Conservation (phyloP, 2,797 vertebrate species). For the Rhadinocentrus ornatus region DNA sequence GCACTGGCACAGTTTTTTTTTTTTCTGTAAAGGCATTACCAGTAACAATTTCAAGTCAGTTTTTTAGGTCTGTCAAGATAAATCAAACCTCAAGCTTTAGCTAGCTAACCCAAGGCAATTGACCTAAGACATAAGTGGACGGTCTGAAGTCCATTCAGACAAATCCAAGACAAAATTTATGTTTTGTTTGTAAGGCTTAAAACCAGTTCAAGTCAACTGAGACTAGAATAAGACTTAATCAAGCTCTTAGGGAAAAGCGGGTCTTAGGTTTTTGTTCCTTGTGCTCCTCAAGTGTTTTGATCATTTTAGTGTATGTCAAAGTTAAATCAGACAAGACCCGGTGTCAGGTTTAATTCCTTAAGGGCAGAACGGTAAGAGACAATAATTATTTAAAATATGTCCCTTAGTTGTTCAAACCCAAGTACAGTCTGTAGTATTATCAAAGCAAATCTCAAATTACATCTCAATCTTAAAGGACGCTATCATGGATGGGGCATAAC, state of each 20-base stretch:
- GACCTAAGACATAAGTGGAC: background rate
- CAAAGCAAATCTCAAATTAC: too few species aligned
- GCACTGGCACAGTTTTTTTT: background rate
- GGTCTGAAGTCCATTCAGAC: background rate
- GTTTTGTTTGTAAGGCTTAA: background rate
- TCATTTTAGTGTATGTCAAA: background rate
- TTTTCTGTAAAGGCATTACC: background rate
- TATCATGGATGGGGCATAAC: background rate
- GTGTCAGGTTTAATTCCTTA: background rate
- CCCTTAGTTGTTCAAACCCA: background rate
- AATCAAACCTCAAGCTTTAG: background rate
- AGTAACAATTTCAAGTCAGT: background rate
- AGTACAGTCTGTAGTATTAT: background rate
- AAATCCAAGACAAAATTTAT: slow-evolving; percentile 5
- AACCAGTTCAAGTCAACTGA: background rate
- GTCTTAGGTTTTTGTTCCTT: background rate
- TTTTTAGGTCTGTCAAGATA: background rate
- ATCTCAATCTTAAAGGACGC: background rate
- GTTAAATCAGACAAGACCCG: background rate
- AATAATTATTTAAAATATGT: background rate
- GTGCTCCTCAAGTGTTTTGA: background rate
- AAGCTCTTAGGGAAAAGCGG: background rate
- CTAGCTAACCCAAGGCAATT: background rate
- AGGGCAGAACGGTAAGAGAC: background rate
- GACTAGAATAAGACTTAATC: background rate